phyloP scores from a whole-genome alignment of 2,797 vertebrate genomes.

The Cossypha heuglini region DNA sequence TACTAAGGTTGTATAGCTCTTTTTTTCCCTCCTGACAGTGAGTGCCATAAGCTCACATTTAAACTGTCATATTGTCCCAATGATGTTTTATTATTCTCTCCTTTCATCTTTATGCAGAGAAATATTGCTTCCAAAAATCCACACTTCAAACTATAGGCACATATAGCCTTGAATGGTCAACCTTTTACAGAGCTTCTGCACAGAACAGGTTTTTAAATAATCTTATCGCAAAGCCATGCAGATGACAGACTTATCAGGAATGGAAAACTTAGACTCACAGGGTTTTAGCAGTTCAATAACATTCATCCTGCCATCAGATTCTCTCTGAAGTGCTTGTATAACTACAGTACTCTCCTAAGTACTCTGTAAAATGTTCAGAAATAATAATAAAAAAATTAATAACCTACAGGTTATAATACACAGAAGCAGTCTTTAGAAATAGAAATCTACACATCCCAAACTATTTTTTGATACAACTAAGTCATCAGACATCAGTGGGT shows the following conservation, averaged over 20 bases:
- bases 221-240: background rate
- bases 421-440: background rate
- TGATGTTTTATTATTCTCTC: background rate
- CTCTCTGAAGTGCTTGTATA: background rate
- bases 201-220: background rate
- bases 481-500: background rate
- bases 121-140: background rate
- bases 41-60: background rate
- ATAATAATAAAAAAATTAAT: background rate
- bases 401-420: background rate
- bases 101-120: background rate
- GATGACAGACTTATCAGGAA: background rate
- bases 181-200: background rate
- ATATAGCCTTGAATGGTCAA: background rate
- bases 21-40: background rate
- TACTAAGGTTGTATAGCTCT: background rate
- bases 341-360: background rate
- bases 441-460: background rate
- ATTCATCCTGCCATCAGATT: background rate
- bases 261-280: background rate
- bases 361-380: background rate
- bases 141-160: background rate
- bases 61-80: background rate
- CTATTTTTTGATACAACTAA: background rate
- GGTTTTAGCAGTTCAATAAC: background rate